phyloP scores from a whole-genome alignment of 2,888 invertebrate species.

The Cryptus viduatorius region DNA sequence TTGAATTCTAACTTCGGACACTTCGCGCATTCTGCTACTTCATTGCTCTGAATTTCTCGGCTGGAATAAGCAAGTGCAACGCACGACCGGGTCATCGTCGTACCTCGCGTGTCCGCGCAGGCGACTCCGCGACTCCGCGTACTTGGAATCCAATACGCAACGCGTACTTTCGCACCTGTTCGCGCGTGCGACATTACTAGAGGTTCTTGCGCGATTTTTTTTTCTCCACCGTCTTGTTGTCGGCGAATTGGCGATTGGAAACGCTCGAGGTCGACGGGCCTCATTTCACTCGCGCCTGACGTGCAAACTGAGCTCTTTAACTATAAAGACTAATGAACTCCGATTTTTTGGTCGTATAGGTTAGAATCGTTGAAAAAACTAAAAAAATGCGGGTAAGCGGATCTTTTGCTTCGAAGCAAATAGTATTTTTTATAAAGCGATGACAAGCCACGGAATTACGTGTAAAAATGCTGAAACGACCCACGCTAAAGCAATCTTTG shows the following conservation, averaged over 20 bases:
- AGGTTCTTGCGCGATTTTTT: constrained; percentile 65
- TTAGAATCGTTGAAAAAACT: neutral
- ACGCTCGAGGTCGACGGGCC: constrained; percentile 58
- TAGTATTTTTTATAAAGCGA: constrained; percentile 44
- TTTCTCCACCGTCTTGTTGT: constrained; percentile 36
- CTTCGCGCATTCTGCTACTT: neutral
- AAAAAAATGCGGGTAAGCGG: neutral
- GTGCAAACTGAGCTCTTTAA: constrained; percentile 31
- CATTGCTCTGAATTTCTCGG: neutral
- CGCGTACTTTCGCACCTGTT: constrained; percentile 66
- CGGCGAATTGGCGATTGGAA: constrained; percentile 55
- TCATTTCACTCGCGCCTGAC: constrained; percentile 43
- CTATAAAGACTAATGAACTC: constrained; percentile 58
- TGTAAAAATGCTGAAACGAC: constrained; percentile 44
- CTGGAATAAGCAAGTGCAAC: constrained; percentile 36
- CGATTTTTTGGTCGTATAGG: neutral
- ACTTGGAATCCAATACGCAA: constrained; percentile 66
- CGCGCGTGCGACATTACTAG: constrained; percentile 54
- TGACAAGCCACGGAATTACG: constrained; percentile 26
- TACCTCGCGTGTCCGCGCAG: neutral
- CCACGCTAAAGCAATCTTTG: constrained; percentile 53
- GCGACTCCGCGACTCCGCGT: constrained; percentile 1
- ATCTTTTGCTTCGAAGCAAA: neutral
- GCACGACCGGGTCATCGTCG: constrained; percentile 31
- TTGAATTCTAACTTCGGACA: neutral